Evolutionary conservation across 64 coral and sea anemone genomes (phyloP), one percentile per base, ranked within the genome.

Genomic region (Cladopsammia gracilis): DNA sequence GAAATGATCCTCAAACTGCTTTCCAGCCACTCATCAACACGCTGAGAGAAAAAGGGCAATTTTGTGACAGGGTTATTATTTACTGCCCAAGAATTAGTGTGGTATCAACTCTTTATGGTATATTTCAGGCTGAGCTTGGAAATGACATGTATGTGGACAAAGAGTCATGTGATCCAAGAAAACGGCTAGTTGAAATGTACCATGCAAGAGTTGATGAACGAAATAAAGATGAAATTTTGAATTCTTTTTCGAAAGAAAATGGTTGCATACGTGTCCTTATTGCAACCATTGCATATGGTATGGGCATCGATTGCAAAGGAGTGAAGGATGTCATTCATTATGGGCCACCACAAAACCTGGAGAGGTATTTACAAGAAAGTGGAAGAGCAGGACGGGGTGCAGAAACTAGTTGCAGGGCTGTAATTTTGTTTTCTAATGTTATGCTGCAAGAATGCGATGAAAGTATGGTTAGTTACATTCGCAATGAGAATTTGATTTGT

Each of bases 201-300:
- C 59, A 82, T 82, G 46, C 53, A 22, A 4, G 78, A 58, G 34
- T 82, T 42, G 78, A 82, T 64, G 78, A 82, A 60, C 78, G 20
- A 42, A 82, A 82, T 62, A 56, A 82, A 60, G 78, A 82, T 19
- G 24, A 60, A 9, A 82, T 82, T 82, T 44, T 82, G 19, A 10
- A 7, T 58, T 56, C 51, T 42, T 62, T 82, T 8, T 56, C 78
- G 12, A 26, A 82, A 82, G 22, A 56, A 82, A 60, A 54, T 82
- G 78, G 78, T 49, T 58, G 52, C 25, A 82, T 61, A 18, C 51
- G 54, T 16, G 23, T 62, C 48, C 20, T 82, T 15, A 45, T 82
- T 58, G 51, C 78, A 58, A 82, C 78, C 19, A 82, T 82, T 61
- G 78, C 78, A 42, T 82, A 61, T 23, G 78, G 78, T 51, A 82